Evolutionary conservation across 2,113 vertebrate genomes (phyloP).

Genomic region (Oryzias melastigma): DNA sequence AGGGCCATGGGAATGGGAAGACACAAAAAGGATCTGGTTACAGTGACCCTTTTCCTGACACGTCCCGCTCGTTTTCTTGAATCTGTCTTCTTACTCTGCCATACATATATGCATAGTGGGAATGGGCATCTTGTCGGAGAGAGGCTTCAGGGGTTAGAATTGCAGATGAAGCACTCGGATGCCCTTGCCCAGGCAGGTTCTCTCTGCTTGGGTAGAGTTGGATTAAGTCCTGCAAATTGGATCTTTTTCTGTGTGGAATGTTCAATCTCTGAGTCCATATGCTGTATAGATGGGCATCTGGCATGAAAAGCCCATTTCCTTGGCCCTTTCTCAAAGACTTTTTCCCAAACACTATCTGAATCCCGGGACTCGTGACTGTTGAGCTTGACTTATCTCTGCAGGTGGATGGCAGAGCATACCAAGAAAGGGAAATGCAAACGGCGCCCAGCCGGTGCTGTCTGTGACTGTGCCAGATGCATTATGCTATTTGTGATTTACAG

Average conservation of each 20-base stretch:
- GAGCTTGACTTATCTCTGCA: conserved; percentile 34
- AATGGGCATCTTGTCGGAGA: conserved; percentile 38
- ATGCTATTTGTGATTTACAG: conserved; percentile 39
- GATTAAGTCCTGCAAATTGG: conserved; percentile 49
- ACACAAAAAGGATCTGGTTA: conserved; percentile 64
- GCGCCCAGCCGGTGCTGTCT: conserved; percentile 12
- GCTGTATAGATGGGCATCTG: conserved; percentile 47
- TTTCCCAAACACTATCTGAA: conserved; percentile 24
- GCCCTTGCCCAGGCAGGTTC: conserved; percentile 20
- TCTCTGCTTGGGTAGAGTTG: conserved; percentile 45
- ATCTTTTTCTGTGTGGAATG: conserved; percentile 27
- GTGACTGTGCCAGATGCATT: conserved; percentile 27
- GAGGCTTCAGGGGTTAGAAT: conserved; percentile 54
- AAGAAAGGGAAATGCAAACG: conserved; percentile 19
- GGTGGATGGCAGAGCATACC: conserved; percentile 28
- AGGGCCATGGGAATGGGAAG: conserved; percentile 74
- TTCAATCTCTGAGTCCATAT: conserved; percentile 40
- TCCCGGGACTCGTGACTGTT: conserved; percentile 13
- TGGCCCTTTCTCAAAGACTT: conserved; percentile 20
- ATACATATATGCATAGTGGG: conserved; percentile 41
- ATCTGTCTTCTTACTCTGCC: conserved; percentile 23
- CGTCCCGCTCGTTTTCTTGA: not conserved
- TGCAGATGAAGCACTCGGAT: conserved; percentile 43
- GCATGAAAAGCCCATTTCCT: conserved; percentile 53
- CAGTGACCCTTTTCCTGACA: conserved; percentile 38